A percentile compares a stretch with the other conserved stretches of the same genome.
phyloP scores from a whole-genome alignment of 2,797 vertebrate genomes.

The Nannoperca obscura region DNA sequence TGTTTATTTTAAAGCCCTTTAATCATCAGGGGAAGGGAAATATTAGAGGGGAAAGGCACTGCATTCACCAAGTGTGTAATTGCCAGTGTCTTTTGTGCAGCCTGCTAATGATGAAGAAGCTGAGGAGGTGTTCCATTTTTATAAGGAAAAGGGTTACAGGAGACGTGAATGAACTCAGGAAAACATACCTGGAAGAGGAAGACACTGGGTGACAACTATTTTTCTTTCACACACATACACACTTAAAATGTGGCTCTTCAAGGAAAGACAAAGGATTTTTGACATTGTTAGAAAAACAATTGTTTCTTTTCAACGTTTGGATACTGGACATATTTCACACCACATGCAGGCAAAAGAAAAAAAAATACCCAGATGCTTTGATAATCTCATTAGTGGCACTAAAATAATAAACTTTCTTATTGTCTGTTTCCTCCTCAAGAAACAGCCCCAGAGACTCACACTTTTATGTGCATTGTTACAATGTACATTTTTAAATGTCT shows the following conservation, averaged over 20 bases:
- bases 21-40: conserved; percentile 53
- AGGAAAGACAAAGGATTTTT: not conserved
- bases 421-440: not conserved
- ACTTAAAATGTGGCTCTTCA: conserved; percentile 10
- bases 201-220: not conserved
- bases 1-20: conserved; percentile 58
- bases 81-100: conserved; percentile 39
- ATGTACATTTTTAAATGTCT: conserved; percentile 5
- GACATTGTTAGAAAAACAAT: not conserved
- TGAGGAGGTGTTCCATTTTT: conserved; percentile 28
- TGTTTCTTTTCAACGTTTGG: not conserved
- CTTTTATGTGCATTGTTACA: conserved; percentile 13
- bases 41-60: conserved; percentile 33
- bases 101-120: conserved; percentile 45
- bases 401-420: not conserved
- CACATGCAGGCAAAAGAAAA: not conserved
- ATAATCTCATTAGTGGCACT: not conserved
- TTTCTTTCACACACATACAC: not conserved
- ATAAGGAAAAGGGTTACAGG: not conserved
- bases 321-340: conserved; percentile 2
- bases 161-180: conserved; percentile 10
- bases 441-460: not conserved
- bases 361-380: not conserved
- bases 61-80: conserved; percentile 45
- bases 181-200: not conserved